Evolutionary conservation across 2,888 invertebrate genomes (phyloP), one percentile per base, ranked within the genome.

Genomic region (Cantharis flavilabris): DNA sequence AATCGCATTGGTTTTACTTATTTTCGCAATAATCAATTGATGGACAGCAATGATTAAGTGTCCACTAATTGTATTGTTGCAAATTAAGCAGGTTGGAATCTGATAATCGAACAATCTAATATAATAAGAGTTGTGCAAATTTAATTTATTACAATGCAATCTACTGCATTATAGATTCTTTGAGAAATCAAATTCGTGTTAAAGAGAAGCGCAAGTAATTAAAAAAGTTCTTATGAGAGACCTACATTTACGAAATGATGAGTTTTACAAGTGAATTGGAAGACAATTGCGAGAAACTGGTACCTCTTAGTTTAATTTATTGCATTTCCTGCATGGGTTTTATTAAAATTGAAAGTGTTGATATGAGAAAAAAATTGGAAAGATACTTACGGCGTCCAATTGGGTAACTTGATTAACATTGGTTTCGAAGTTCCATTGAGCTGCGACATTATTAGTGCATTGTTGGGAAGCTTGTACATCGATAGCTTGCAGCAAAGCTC

Each of bases 381-480:
- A 80, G 70, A 70, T 69, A 93, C 95, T 94, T 88, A 96, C 96
- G 87, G 96, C 96, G 84, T 95, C 93, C 82, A 94, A 89, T 88
- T 96, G 96, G 0, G 95, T 94, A 69, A 91, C 92, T 86, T 95
- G 94, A 88, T 95, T 96, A 62, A 96, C 95, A 85, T 96, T 94
- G 4, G 96, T 96, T 88, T 96, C 96, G 85, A 96, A 96, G 86
- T 94, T 93, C 96, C 96, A 96, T 85, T 96, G 96, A 1, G 95
- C 95, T 0, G 92, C 94, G n/a, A 96, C 96, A 87, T 96, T 96
- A 71, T 93, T 93, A 0, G 95, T 95, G 84, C 96, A 96, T 87
- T 95, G 94, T 85, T 94, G 92, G 0, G 95, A 93, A 10, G 95
- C 93, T 84, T 94, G 92, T 30, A 93, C 91, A 86, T 96, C 96